Percentiles rank a stretch among this genome's conserved stretches.
These are phyloP conservation scores for Drosophila villosipedis DNA, from an alignment of 2,888 invertebrate species.

Conservation along the genomic window DNA sequence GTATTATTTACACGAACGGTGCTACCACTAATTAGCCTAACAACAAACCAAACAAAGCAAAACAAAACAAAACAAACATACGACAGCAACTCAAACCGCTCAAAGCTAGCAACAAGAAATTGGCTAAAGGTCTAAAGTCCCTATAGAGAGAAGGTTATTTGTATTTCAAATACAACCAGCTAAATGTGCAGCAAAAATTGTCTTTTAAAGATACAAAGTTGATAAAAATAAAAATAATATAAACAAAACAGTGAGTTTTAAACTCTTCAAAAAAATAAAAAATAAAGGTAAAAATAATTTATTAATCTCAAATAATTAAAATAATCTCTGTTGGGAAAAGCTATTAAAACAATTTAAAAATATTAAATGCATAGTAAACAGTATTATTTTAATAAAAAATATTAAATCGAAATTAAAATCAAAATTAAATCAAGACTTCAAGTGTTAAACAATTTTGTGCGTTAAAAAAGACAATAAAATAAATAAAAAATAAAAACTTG, in stretches of 20 bases:
- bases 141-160: constrained; percentile 16
- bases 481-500: constrained; percentile 5
- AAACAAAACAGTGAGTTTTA: constrained; percentile 15
- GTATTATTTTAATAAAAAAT: constrained; percentile 51
- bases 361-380: constrained; percentile 28
- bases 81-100: constrained; percentile 24
- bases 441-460: constrained; percentile 28
- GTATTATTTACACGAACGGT: constrained; percentile 46
- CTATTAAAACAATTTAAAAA: constrained; percentile 12
- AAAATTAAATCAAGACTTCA: constrained; percentile 25
- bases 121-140: constrained; percentile 37
- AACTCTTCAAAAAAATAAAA: constrained; percentile 17
- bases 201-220: constrained; percentile 24
- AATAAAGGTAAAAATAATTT: not conserved
- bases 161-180: constrained; percentile 37
- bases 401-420: constrained; percentile 15
- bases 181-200: constrained; percentile 8
- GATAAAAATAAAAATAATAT: not conserved
- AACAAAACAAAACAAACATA: constrained; percentile 6
- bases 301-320: constrained; percentile 2
- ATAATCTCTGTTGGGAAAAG: constrained; percentile 25
- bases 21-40: constrained; percentile 23
- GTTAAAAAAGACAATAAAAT: constrained; percentile 37
- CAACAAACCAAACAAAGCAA: constrained; percentile 4
- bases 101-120: constrained; percentile 37